phyloP scores from a whole-genome alignment of 2,113 vertebrate species.

The zebrafish (Danio rerio) region DNA sequence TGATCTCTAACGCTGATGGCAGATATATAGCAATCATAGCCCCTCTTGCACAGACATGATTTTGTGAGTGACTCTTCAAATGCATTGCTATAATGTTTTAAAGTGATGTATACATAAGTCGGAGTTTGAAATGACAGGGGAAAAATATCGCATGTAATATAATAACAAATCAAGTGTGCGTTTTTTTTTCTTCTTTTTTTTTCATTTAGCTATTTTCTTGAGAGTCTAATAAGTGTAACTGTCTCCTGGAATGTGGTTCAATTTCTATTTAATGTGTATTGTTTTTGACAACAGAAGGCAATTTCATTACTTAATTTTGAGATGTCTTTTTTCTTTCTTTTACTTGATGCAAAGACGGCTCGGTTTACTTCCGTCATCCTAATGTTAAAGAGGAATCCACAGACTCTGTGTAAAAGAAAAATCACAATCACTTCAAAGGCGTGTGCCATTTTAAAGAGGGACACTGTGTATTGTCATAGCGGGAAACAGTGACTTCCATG shows the following conservation, averaged over 20 bases:
- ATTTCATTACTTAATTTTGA: constrained; percentile 4
- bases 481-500: background rate
- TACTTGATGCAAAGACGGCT: constrained; percentile 5
- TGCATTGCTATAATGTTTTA: constrained; percentile 53
- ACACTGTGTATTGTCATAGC: background rate
- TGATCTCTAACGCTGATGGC: constrained; percentile 46
- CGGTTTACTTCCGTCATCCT: background rate
- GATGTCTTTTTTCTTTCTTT: background rate
- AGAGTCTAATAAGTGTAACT: constrained; percentile 47
- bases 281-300: constrained; percentile 51
- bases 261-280: constrained; percentile 49
- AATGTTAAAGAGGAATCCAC: background rate
- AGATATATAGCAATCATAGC: constrained; percentile 44
- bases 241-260: constrained; percentile 6
- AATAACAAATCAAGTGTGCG: constrained; percentile 46
- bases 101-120: constrained; percentile 48
- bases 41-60: constrained; percentile 41
- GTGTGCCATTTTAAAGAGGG: background rate
- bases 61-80: constrained; percentile 54
- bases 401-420: background rate
- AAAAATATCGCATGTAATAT: constrained; percentile 50
- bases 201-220: constrained; percentile 45
- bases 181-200: constrained; percentile 49
- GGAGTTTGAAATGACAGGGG: constrained; percentile 49
- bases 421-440: background rate